Base-by-base conservation (phyloP, 2,113 vertebrate species). In the Otis tarda region DNA sequence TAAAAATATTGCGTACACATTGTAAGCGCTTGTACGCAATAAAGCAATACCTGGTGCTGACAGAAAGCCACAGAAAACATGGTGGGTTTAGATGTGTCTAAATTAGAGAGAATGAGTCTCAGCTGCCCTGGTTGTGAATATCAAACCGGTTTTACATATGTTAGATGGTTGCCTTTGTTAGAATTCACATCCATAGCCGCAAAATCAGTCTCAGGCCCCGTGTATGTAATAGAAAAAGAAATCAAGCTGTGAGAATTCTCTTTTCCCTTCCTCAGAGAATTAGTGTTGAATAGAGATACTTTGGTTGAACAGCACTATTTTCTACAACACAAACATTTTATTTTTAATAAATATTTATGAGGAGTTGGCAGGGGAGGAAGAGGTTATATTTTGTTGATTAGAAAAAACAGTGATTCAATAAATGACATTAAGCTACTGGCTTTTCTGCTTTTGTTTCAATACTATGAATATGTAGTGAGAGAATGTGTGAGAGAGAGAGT, bases 361-460 rank as follows among this genome's bases (percentile, higher is more conserved):
- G 87, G 92, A 94, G 78, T 94, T 96, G 93, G 78, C 87, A 85
- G 84, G 57, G 76, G 86, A 96, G 87, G 78, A 90, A 93, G 87
- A 96, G 95, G 93, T 96, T 96, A 95, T 96, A 95, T 95, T 94
- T 96, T 96, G 93, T 89, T 97, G 93, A 96, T 95, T 95, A 94
- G 87, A 93, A 95, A 95, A 96, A 95, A 83, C 88, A 95, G 92
- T 95, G 95, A 93, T 91, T 97, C 94, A 92, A 64, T 92, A 97
- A 95, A 83, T 97, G 96, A 97, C 96, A 95, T 94, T 96, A 90
- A 90, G 94, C 64, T 90, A 70, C 94, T 92, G 89, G 89, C 89
- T 95, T 94, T 90, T 81, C 83, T 89, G 93, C 95, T 95, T 96
- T 97, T 97, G 92, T 96, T 97, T 97, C 95, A 93, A 80, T 98